Base-by-base conservation (phyloP, 2,113 vertebrate genomes). In the Atrichornis clamosus region DNA sequence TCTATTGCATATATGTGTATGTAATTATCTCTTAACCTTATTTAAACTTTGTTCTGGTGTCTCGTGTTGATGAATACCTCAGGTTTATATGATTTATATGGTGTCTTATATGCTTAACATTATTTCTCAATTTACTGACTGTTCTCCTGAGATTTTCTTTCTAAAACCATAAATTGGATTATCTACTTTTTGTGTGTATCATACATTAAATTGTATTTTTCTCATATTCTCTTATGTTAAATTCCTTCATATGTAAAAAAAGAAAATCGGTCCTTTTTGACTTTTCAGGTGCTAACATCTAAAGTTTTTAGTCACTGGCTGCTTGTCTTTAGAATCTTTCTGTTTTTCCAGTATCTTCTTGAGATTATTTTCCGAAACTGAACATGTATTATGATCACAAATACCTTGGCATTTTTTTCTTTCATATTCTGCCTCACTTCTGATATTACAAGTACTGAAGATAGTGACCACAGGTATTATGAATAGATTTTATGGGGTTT, bases 51-150 rank as follows among this genome's bases (percentile, higher is more conserved):
- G 2, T 79, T 88, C 37, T 41, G 13, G 13, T 10, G 1, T 84
- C 32, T 63, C 7, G 0, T 81, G 27, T 81, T 81, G 69, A 73
- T 94, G 20, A 87, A 50, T 87, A 87, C 39, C 42, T 93, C 33
- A 73, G 55, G 13, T 84, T 92, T 85, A 32, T 80, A 15, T 85
- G 76, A 87, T 92, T 82, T 89, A 50, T 84, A 33, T 77, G 18
- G 7, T 84, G 46, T 78, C 81, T 80, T 79, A 9, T 70, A 53
- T 79, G 30, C 69, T 94, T 91, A 87, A 49, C 79, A 37, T 67
- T 82, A 73, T 73, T 89, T 28, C 72, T 95, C 49, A 75, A 28
- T 91, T 91, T 94, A 93, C 76, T 93, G 41, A 69, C 63, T 55
- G 1, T 85, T 84, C 73, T 90, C 39, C 18, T 84, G 90, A 55